Base-by-base conservation (phyloP, 2,888 invertebrate genomes). In the Apomyelois bistriatella region DNA sequence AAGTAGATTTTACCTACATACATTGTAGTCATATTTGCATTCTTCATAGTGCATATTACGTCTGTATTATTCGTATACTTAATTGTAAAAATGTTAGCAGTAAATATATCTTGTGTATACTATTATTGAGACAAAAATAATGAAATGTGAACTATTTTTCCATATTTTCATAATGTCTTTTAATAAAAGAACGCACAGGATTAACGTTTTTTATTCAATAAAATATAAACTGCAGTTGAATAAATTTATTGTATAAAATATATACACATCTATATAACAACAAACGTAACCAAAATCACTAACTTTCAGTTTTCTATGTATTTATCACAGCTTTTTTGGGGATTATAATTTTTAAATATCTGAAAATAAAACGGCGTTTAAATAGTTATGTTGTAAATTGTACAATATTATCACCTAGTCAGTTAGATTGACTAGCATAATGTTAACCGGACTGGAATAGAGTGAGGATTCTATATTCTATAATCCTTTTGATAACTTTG, bases 281-380 rank as follows among this genome's bases (percentile, higher is more conserved):
- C 50, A 53, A 38, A 43, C 46, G 10, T 46, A 49, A 58, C 37
- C 50, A 56, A 37, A 54, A 54, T 53, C 41, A 55, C 51, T 53
- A 57, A 54, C 43, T 22, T 56, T 51, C 52, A 53, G 48, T 55
- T 53, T 58, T 55, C 49, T 64, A 62, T 61, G 58, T 64, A 60
- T 68, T 73, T 85, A 83, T 85, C 85, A 85, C 85, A 85, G 85
- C 78, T 79, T 72, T 72, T 40, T 74, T 74, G 74, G 64, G 68
- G 66, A 2, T 64, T 67, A 64, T 60, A 62, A n/a, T 48, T 50
- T 57, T 48, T 42, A 17, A 22, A 30, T 28, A 50, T 40, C 49
- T 50, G 49, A 15, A 40, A 50, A 50, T 4, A 50, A 50, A 32
- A 46, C 42, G 28, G 43, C 32, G 4, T 22, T 22, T 22, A 5